Conservation (phyloP, 2,888 invertebrate species). For the Myathropa florea region DNA sequence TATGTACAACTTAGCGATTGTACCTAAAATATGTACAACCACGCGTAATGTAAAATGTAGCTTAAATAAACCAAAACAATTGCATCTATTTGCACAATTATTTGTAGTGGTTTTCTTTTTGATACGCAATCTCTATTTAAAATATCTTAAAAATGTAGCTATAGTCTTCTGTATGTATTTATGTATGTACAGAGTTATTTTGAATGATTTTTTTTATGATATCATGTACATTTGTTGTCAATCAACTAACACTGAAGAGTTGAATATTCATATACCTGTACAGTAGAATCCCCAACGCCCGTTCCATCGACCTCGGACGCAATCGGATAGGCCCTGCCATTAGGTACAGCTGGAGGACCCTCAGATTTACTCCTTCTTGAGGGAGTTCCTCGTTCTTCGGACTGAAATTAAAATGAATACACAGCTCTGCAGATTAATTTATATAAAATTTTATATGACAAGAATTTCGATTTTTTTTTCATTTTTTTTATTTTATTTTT, state of each 20-base stretch:
- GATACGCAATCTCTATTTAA: not conserved
- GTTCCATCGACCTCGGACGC: conserved; percentile 79
- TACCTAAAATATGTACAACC: not conserved
- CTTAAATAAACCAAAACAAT: not conserved
- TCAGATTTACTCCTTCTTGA: conserved; percentile 90
- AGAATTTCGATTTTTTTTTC: conserved; percentile 15
- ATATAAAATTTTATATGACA: conserved; percentile 26
- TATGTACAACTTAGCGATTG: not conserved
- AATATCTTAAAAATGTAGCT: not conserved
- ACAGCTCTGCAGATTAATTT: conserved; percentile 63
- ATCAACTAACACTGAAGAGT: conserved; percentile 8
- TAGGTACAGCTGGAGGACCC: conserved; percentile 84
- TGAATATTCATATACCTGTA: conserved; percentile 76
- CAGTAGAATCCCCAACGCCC: conserved; percentile 74
- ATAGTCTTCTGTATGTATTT: not conserved
- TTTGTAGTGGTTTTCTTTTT: not conserved
- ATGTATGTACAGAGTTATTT: not conserved
- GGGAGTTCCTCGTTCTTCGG: conserved; percentile 86
- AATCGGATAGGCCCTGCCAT: conserved; percentile 79
- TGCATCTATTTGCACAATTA: not conserved
- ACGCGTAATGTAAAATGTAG: not conserved
- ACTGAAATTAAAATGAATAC: conserved; percentile 82
- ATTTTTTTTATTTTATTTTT: not conserved
- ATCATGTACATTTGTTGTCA: not conserved
- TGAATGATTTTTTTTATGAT: not conserved